These are phyloP conservation scores for Furnarius figulus DNA, from an alignment of 2,113 vertebrate species.

Conservation along the genomic window DNA sequence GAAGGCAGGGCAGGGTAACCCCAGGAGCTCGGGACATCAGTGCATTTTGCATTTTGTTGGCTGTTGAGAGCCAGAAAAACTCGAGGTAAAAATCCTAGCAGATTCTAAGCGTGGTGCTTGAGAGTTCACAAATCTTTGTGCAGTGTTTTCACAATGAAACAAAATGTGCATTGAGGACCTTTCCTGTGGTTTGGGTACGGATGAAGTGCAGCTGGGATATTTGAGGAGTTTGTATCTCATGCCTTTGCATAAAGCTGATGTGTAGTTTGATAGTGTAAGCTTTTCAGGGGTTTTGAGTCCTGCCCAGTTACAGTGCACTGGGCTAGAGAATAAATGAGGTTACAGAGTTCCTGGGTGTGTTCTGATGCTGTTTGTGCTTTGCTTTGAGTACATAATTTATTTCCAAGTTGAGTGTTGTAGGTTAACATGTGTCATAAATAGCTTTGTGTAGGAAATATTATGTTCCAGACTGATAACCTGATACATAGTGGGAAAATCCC, in stretches of 20 bases:
- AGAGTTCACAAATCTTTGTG: neutral
- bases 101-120: neutral
- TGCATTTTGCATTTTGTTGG: neutral
- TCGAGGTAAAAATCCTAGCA: neutral
- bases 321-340: conserved; percentile 19
- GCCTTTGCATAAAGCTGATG: neutral
- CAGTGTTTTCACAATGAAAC: neutral
- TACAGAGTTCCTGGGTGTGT: neutral
- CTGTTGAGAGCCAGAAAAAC: neutral
- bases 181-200: neutral
- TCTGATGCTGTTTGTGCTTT: conserved; percentile 6
- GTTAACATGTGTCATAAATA: neutral
- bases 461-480: neutral
- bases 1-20: neutral
- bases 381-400: neutral
- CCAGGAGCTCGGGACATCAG: neutral
- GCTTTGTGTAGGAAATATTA: neutral
- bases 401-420: neutral
- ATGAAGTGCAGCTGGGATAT: neutral
- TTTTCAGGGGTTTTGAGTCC: conserved; percentile 17
- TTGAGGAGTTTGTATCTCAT: neutral
- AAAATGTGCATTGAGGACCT: neutral
- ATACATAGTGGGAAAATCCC: neutral
- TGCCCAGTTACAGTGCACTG: neutral
- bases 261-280: neutral